Evolutionary conservation across 2,113 vertebrate genomes (phyloP).

Genomic region (Thunnus thynnus): DNA sequence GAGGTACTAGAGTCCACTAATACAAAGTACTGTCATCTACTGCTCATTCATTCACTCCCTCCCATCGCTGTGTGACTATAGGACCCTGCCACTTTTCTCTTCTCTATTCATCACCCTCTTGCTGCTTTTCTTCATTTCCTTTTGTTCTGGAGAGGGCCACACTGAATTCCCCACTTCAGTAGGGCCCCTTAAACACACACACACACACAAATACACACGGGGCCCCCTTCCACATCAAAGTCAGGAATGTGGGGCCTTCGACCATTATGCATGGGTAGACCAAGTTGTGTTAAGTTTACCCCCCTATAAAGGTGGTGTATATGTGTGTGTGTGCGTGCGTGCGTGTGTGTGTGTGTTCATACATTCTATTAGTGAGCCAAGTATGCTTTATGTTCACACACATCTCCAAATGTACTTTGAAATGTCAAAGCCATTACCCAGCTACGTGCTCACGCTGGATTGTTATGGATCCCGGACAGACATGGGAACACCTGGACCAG

Average conservation of each 20-base stretch:
- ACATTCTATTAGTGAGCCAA: conserved; percentile 38
- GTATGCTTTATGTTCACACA: conserved; percentile 43
- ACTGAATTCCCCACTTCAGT: conserved; percentile 30
- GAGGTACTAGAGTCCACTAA: neutral
- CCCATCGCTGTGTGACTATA: conserved; percentile 6
- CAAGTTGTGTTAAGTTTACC: conserved; percentile 61
- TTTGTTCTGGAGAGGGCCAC: conserved; percentile 49
- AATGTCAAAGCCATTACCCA: conserved; percentile 58
- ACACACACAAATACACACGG: conserved; percentile 22
- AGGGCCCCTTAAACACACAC: conserved; percentile 32
- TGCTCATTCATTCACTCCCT: conserved; percentile 22
- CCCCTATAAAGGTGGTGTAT: conserved; percentile 9
- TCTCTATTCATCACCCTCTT: conserved; percentile 37
- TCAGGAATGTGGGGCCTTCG: conserved; percentile 64
- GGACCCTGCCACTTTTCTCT: conserved; percentile 30
- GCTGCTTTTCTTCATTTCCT: conserved; percentile 50
- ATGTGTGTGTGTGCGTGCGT: conserved; percentile 5
- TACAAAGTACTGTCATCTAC: neutral
- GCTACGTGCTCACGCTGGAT: conserved; percentile 15
- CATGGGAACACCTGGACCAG: conserved; percentile 51
- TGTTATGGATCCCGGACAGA: conserved; percentile 32
- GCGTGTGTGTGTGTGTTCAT: conserved; percentile 18
- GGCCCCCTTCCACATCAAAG: conserved; percentile 69
- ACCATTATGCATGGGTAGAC: conserved; percentile 55
- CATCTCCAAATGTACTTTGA: conserved; percentile 46